A percentile compares a stretch with the other conserved stretches of the same genome.
Evolutionary conservation across 2,888 invertebrate genomes (phyloP).

Genomic region (Xylota segnis): DNA sequence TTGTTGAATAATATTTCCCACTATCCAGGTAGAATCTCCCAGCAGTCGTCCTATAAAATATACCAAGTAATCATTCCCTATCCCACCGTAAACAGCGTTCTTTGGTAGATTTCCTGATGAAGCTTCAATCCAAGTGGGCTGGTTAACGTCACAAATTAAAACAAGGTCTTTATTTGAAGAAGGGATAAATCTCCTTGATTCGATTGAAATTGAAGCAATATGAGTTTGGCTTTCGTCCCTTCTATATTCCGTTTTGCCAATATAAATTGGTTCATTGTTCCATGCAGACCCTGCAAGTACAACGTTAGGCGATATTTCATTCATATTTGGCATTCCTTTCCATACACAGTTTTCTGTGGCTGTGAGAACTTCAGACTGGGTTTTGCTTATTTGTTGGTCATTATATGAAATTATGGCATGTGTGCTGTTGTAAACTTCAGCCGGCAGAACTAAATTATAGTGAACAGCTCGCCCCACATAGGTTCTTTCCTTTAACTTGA

Average conservation of each 20-base stretch:
- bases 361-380: slow-evolving; percentile 5
- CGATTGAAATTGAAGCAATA: slow-evolving; percentile 6
- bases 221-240: too few relatives aligned
- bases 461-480: slow-evolving; percentile 20
- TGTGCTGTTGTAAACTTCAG: background rate
- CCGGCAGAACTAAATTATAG: slow-evolving; percentile 13
- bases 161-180: background rate
- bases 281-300: slow-evolving; percentile 27
- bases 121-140: slow-evolving; percentile 6
- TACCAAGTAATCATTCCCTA: too few relatives aligned
- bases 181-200: background rate
- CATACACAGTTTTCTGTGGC: slow-evolving; percentile 13
- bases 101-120: background rate
- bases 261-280: slow-evolving; percentile 12
- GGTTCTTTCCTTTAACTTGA: background rate
- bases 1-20: background rate
- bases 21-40: background rate
- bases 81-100: background rate
- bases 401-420: background rate
- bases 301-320: background rate
- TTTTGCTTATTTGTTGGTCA: background rate
- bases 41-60: background rate
- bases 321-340: background rate
- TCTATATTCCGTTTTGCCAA: background rate
- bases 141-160: background rate